Evolutionary conservation across 1,140 invertebrate genomes (phyloP).

Genomic region (Choristoneura fumiferana): DNA sequence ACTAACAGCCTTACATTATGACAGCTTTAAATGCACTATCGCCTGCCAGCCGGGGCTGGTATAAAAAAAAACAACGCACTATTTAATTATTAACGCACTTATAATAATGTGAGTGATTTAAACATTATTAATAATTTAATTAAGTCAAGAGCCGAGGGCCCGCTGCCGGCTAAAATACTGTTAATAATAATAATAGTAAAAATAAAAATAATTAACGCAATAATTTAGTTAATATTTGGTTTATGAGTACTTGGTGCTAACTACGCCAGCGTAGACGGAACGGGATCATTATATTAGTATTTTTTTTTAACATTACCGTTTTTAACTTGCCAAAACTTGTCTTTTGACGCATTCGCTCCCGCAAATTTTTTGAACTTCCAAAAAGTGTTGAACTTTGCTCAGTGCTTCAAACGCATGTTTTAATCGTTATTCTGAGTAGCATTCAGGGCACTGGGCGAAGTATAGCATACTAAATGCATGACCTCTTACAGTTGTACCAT

Average conservation of each 20-base stretch:
- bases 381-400: not conserved
- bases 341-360: not conserved
- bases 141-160: not conserved
- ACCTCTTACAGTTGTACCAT: too few relatives aligned
- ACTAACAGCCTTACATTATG: not conserved
- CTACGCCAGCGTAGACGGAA: not conserved
- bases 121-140: conserved; percentile 3
- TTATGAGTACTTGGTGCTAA: conserved; percentile 10
- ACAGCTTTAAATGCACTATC: conserved; percentile 15
- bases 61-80: not conserved
- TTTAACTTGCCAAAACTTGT: not conserved
- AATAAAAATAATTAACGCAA: conserved; percentile 12
- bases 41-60: conserved; percentile 2
- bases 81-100: conserved; percentile 7
- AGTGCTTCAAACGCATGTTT: too few relatives aligned
- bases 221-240: conserved; percentile 16
- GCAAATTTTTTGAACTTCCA: not conserved
- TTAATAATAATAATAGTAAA: conserved; percentile 3
- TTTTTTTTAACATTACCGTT: not conserved
- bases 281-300: too few relatives aligned
- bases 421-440: too few relatives aligned
- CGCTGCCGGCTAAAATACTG: conserved; percentile 16
- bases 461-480: too few relatives aligned
- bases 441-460: too few relatives aligned
- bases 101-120: conserved; percentile 1